Evolutionary conservation across 2,113 vertebrate species (phyloP).

Genomic region (Murina feae): DNA sequence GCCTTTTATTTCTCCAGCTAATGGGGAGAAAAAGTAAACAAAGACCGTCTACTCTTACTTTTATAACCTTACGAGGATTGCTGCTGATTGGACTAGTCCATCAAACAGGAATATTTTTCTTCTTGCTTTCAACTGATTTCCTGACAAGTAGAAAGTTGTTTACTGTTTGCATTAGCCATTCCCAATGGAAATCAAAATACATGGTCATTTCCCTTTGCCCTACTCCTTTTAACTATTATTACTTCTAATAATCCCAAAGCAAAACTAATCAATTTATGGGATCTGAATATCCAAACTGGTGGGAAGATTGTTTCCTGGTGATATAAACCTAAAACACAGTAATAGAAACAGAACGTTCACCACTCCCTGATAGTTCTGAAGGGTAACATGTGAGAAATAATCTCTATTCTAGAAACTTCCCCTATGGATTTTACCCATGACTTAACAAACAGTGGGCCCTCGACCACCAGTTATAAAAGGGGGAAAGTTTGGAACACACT

Average conservation of each 20-base stretch:
- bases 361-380: background rate
- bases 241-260: background rate
- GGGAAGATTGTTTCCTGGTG: background rate
- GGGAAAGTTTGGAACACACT: background rate
- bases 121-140: background rate
- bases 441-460: background rate
- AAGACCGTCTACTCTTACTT: background rate
- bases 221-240: background rate
- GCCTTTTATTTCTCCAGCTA: background rate
- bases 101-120: background rate
- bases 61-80: background rate
- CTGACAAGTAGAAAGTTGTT: background rate
- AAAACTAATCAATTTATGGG: background rate
- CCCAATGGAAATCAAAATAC: background rate
- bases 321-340: background rate
- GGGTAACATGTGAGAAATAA: background rate
- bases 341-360: background rate
- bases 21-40: background rate
- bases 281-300: background rate
- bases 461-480: background rate
- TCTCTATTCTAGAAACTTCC: background rate
- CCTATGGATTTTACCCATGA: background rate
- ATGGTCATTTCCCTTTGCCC: background rate
- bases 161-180: background rate
- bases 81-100: background rate